These are phyloP conservation scores for Cardiocondyla obscurior DNA, from an alignment of 1,140 invertebrate genomes.

Conservation along the genomic window DNA sequence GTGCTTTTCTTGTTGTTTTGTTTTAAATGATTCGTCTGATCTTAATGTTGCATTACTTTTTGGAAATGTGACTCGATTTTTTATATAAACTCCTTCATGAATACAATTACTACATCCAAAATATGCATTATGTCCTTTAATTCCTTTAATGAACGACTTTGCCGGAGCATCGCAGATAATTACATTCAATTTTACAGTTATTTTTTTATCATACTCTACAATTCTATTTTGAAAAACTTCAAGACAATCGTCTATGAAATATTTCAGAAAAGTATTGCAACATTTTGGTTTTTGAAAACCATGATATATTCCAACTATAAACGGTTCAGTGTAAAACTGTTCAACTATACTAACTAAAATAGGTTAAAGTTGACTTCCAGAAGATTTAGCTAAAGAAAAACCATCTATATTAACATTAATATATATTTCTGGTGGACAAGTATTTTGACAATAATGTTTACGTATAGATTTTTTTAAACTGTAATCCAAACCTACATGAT, in stretches of 20 bases:
- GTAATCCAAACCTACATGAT: constrained; percentile 11
- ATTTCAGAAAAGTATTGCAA: constrained; percentile 44
- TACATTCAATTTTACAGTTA: not conserved
- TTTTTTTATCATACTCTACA: constrained; percentile 12
- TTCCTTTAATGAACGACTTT: constrained; percentile 12
- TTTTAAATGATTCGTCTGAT: constrained; percentile 27
- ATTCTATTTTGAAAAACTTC: constrained; percentile 21
- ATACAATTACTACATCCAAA: constrained; percentile 26
- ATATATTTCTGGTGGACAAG: constrained; percentile 1
- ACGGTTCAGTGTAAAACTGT: constrained; percentile 58
- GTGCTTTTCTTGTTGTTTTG: constrained; percentile 15
- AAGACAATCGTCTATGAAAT: constrained; percentile 54
- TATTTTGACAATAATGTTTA: not conserved
- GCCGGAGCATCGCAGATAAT: constrained; percentile 22
- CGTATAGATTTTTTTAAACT: constrained; percentile 11
- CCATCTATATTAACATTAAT: constrained; percentile 48
- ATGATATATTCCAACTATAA: constrained; percentile 48
- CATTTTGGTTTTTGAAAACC: constrained; percentile 54
- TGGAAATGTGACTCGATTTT: constrained; percentile 13
- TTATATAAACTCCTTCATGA: constrained; percentile 20
- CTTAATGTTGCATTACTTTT: constrained; percentile 8
- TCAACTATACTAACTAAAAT: constrained; percentile 51
- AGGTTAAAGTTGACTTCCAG: constrained; percentile 59
- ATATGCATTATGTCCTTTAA: constrained; percentile 12
- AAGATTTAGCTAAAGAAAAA: constrained; percentile 53